Conservation (phyloP, 2,113 vertebrate species). For the Mirza zaza region DNA sequence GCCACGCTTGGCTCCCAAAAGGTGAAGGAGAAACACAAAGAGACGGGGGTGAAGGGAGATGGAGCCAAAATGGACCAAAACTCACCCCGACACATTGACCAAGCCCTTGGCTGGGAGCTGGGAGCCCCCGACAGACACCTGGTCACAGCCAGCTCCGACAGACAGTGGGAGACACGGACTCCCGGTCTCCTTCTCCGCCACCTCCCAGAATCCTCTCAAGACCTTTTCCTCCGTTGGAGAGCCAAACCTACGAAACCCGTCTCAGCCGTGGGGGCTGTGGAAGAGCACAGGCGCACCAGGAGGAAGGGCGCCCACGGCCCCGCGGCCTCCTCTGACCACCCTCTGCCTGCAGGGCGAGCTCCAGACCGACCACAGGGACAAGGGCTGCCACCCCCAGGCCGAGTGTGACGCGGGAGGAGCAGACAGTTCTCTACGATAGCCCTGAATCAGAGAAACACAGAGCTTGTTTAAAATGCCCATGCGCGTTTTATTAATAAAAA, state of each 20-base stretch:
- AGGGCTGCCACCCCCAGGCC: background rate
- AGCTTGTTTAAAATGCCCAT: conserved; percentile 89
- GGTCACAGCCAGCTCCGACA: background rate
- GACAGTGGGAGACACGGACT: background rate
- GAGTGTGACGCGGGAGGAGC: too few species aligned
- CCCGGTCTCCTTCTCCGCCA: background rate
- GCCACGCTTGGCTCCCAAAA: background rate
- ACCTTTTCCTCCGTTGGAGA: background rate
- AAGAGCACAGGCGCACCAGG: background rate
- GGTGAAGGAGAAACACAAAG: background rate
- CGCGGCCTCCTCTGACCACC: too few species aligned
- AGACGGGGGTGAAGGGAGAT: background rate
- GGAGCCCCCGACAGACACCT: background rate
- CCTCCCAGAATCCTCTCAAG: background rate
- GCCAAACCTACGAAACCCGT: background rate
- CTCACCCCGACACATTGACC: background rate
- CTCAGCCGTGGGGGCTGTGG: background rate
- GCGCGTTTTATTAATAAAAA: conserved; percentile 91
- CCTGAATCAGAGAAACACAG: conserved; percentile 85
- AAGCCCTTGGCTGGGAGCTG: rapidly evolving
- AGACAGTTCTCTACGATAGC: conserved; percentile 41
- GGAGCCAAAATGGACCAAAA: background rate
- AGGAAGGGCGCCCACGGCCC: background rate
- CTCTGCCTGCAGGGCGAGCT: background rate
- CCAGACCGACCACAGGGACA: background rate